phyloP scores from a whole-genome alignment of 2,888 invertebrate species.

The Phyllotreta striolata region DNA sequence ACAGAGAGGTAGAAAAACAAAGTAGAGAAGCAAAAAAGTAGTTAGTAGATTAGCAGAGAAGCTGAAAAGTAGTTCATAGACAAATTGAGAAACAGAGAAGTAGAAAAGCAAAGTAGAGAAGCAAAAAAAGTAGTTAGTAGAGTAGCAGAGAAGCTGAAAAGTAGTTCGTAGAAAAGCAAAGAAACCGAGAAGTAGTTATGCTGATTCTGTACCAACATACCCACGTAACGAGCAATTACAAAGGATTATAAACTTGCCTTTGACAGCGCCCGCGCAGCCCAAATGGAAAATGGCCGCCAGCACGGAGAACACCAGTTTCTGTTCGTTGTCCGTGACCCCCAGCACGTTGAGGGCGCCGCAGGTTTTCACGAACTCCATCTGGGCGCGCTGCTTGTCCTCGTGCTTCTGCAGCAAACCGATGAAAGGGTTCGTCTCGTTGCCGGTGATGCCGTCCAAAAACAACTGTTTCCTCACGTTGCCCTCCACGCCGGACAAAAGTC shows the following conservation, averaged over 20 bases:
- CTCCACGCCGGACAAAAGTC: constrained; percentile 82
- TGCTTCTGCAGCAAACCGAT: constrained; percentile 79
- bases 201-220: background rate
- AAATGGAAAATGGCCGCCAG: constrained; percentile 94
- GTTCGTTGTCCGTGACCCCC: constrained; percentile 79
- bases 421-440: constrained; percentile 75
- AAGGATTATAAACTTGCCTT: constrained; percentile 63
- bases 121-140: no score
- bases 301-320: constrained; percentile 84
- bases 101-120: no score
- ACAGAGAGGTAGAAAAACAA: no score
- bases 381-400: constrained; percentile 81
- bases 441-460: constrained; percentile 77
- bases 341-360: constrained; percentile 79
- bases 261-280: constrained; percentile 84
- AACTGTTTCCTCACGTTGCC: constrained; percentile 83
- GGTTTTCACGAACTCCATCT: constrained; percentile 82
- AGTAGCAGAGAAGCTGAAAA: no score
- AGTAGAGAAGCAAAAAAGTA: no score
- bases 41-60: no score
- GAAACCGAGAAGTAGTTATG: no score
- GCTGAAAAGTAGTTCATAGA: no score
- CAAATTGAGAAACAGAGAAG: no score
- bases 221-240: no score
- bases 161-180: no score